A percentile compares a stretch with the other conserved stretches of the same genome.
Evolutionary conservation across 2,797 vertebrate species (phyloP).

Genomic region (Eospalax fontanierii): DNA sequence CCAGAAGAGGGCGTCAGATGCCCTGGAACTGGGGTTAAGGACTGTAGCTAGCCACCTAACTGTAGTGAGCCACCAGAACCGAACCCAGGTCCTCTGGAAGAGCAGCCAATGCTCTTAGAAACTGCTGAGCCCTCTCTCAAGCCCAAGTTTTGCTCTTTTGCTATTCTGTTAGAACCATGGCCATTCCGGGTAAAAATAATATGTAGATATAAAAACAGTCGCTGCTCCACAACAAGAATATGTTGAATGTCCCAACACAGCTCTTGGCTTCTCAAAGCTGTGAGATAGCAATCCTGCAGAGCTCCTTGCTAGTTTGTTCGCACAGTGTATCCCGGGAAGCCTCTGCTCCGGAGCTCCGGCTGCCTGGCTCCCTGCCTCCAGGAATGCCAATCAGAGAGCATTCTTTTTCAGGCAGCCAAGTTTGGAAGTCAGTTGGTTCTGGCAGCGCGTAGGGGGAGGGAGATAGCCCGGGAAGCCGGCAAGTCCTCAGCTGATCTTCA

Average conservation of each 20-base stretch:
- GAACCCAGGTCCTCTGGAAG: too few species aligned
- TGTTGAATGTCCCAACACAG: background rate
- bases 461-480: constrained; percentile 22
- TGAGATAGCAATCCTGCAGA: background rate
- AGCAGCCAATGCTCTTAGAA: too few species aligned
- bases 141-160: background rate
- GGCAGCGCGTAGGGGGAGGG: constrained; percentile 74
- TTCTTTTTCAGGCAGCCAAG: constrained; percentile 86
- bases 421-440: constrained; percentile 86
- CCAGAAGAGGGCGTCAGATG: too few species aligned
- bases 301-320: background rate
- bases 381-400: constrained; percentile 85
- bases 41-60: too few species aligned
- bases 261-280: background rate
- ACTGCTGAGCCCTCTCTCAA: too few species aligned
- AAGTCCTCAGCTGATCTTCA: constrained; percentile 75
- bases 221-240: background rate
- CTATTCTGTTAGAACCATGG: background rate
- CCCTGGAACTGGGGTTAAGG: too few species aligned
- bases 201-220: background rate
- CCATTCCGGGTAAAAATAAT: constrained; percentile 20
- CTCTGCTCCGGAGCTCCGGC: constrained; percentile 67
- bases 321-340: constrained; percentile 51
- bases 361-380: constrained; percentile 81
- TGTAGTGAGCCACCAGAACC: too few species aligned